phyloP scores from a whole-genome alignment of 2,888 invertebrate genomes.

The Pollenia griseotomentosa region DNA sequence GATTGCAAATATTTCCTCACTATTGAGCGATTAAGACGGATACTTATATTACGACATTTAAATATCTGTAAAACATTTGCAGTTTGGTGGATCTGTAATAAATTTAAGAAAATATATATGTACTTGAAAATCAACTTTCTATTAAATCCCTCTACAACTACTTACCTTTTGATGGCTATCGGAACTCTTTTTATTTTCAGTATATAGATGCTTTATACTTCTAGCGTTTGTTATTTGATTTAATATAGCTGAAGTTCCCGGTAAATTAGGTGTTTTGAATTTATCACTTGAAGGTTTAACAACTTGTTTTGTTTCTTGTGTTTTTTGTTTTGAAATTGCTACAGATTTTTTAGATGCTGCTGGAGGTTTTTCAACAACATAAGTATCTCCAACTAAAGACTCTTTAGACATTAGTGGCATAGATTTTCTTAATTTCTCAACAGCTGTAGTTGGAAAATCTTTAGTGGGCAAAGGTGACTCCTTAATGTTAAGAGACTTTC shows the following conservation, averaged over 20 bases:
- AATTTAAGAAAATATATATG: not conserved
- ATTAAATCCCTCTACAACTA: not conserved
- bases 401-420: slow-evolving; percentile 26
- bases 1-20: slow-evolving; percentile 36
- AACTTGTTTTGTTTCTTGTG: not conserved
- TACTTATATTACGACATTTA: slow-evolving; percentile 54
- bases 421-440: slow-evolving; percentile 38
- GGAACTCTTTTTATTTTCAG: slow-evolving; percentile 3
- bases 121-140: not conserved
- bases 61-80: slow-evolving; percentile 12
- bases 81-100: slow-evolving; percentile 5
- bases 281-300: not conserved
- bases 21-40: slow-evolving; percentile 54
- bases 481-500: slow-evolving; percentile 19
- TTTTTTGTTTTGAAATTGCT: slow-evolving; percentile 17
- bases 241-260: slow-evolving; percentile 9
- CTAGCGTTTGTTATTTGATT: slow-evolving; percentile 26
- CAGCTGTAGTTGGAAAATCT: not conserved
- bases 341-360: slow-evolving; percentile 14
- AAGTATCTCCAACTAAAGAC: not conserved
- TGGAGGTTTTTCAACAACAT: not conserved
- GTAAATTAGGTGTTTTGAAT: slow-evolving; percentile 52
- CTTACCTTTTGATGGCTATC: slow-evolving; percentile 35
- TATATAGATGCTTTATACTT: slow-evolving; percentile 32
- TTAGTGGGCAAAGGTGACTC: not conserved